phyloP scores from a whole-genome alignment of 2,888 invertebrate species.

The Hybos culiciformis region DNA sequence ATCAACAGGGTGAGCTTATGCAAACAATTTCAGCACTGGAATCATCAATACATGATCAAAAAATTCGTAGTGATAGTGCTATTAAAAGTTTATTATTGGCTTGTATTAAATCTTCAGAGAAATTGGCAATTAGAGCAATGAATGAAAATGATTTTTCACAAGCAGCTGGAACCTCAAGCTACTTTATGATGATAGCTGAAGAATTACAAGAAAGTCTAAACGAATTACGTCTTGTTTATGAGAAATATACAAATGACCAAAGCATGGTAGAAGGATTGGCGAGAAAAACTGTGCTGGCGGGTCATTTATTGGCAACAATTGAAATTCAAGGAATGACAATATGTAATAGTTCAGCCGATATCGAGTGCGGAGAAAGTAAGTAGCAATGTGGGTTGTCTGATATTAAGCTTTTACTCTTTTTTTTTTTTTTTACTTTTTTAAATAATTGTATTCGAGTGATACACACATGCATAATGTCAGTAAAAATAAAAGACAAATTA shows the following conservation, averaged over 20 bases:
- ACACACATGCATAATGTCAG: too few relatives aligned
- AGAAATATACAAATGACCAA: conserved; percentile 26
- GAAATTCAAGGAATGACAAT: conserved; percentile 63
- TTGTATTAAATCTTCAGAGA: conserved; percentile 20
- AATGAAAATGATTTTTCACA: conserved; percentile 20
- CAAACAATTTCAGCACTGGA: conserved; percentile 21
- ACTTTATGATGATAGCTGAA: conserved; percentile 22
- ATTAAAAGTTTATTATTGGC: conserved; percentile 19
- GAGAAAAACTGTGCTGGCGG: conserved; percentile 18
- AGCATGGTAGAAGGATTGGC: conserved; percentile 21
- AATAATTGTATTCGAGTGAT: not conserved
- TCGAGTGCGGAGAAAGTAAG: conserved; percentile 50
- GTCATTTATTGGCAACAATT: conserved; percentile 44
- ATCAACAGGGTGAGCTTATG: conserved; percentile 49
- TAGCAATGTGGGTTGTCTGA: conserved; percentile 14
- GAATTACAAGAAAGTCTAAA: conserved; percentile 19
- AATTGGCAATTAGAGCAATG: conserved; percentile 17
- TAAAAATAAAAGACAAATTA: too few relatives aligned
- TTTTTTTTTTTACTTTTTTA: not conserved
- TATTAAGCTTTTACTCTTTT: not conserved
- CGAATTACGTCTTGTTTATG: conserved; percentile 18
- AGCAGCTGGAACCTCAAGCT: conserved; percentile 17
- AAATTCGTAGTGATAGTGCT: conserved; percentile 26
- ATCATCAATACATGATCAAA: conserved; percentile 20
- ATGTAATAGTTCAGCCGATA: conserved; percentile 59